A percentile compares a stretch with the other conserved stretches of the same genome.
These are phyloP conservation scores for Percopsis transmontana DNA, from an alignment of 2,113 vertebrate genomes.

Conservation along the genomic window DNA sequence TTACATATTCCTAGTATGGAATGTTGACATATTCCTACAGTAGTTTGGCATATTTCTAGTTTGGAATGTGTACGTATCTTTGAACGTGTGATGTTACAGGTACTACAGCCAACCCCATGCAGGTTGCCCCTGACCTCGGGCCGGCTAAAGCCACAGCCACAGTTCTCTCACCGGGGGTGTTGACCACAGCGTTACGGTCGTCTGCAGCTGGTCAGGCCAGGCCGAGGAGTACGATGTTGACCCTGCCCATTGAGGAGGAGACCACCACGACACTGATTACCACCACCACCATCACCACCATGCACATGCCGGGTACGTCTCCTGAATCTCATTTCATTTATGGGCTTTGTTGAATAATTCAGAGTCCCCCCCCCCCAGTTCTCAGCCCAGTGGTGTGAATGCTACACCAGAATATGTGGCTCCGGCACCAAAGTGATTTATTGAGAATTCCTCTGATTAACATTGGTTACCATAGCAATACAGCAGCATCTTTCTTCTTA, in stretches of 20 bases:
- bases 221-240: slow-evolving; percentile 65
- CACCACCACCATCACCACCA: slow-evolving; percentile 90
- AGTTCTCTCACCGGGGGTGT: slow-evolving; percentile 77
- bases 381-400: no score
- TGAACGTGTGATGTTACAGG: slow-evolving; percentile 58
- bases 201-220: slow-evolving; percentile 62
- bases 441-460: neutral
- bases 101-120: slow-evolving; percentile 78
- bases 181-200: slow-evolving; percentile 78
- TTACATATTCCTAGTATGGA: no score
- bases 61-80: neutral
- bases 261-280: slow-evolving; percentile 93
- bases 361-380: neutral
- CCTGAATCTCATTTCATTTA: neutral
- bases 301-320: slow-evolving; percentile 85
- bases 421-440: no score
- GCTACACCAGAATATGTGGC: no score
- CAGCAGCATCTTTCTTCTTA: neutral
- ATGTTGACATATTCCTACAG: neutral
- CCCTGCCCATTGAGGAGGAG: slow-evolving; percentile 83
- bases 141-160: slow-evolving; percentile 64
- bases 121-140: slow-evolving; percentile 69
- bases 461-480: neutral
- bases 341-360: neutral
- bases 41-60: neutral